phyloP scores from a whole-genome alignment of 2,888 invertebrate species.

The Tolmerus cingulatus region DNA sequence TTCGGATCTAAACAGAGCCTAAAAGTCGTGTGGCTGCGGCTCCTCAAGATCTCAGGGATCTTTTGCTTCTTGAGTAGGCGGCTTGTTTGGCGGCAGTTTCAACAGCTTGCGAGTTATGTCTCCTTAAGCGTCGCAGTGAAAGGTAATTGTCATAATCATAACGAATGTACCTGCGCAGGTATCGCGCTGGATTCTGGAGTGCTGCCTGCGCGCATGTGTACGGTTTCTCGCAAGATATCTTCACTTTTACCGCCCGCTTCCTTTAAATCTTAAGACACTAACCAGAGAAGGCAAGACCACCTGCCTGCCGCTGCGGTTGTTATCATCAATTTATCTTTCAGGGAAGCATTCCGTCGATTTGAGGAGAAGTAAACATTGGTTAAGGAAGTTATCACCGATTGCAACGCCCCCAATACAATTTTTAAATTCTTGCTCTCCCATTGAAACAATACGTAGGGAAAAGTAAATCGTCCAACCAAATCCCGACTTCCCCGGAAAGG shows the following conservation, averaged over 20 bases:
- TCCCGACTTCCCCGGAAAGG: not conserved
- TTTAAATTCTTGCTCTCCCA: not conserved
- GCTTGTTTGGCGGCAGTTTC: not conserved
- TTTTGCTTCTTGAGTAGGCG: not conserved
- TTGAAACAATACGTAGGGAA: not conserved
- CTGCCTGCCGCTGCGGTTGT: not conserved
- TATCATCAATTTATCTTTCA: not conserved
- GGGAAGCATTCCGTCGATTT: not conserved
- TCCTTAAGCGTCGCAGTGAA: slow-evolving; percentile 7
- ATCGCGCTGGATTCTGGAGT: not conserved
- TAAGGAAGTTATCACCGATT: not conserved
- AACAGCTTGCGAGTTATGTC: not conserved
- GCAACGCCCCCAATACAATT: not conserved
- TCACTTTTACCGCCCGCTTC: slow-evolving; percentile 4
- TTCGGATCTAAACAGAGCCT: not conserved
- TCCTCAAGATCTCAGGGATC: not conserved
- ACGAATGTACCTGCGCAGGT: not conserved
- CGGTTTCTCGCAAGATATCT: not conserved
- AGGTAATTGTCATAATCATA: slow-evolving; percentile 19
- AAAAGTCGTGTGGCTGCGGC: not conserved
- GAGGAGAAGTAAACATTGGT: not conserved
- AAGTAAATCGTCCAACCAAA: not conserved
- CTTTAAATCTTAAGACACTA: not conserved
- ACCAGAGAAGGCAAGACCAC: not conserved
- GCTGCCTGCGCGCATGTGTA: not conserved